Evolutionary conservation across 2,888 invertebrate species (phyloP), one percentile per base, ranked within the genome.

Genomic region (Stenoptilia bipunctidactyla): DNA sequence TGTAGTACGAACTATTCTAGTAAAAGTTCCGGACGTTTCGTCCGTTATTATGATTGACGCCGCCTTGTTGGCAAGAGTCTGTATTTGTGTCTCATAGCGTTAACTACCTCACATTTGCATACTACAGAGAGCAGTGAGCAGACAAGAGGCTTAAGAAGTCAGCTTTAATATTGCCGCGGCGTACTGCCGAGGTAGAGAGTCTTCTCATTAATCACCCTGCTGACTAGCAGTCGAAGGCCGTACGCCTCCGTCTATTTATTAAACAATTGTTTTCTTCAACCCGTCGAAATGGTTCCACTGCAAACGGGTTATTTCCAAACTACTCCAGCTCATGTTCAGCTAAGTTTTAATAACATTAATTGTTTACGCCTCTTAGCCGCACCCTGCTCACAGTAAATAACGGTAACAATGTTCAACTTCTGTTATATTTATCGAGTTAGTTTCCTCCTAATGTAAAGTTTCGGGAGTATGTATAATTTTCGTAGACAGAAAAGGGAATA

Each of bases 231-330:
- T 77, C 73, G 68, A 61, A 66, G 66, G 61, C 70, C 58, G 59
- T 57, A 58, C 66, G 61, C 67, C 69, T 64, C 66, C 70, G 66
- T 65, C 71, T 73, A 67, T 73, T 76, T 75, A 75, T 70, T 72
- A 72, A 66, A 68, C 72, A 77, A 79, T 77, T 77, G 77, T 74
- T 79, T 75, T 75, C 72, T 74, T 72, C 67, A 66, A 64, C 69
- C 48, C 66, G 58, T 61, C 61, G 61, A 58, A 63, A 63, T 58
- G 63, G 60, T 65, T 64, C 34, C 14, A 5, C 14, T 50, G 50
- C 58, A 55, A 55, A 55, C 62, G 60, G 58, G 59, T 61, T 65
- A 61, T 62, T 67, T 66, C 61, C 57, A 60, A 66, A 63, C 64
- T 62, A 59, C 58, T 53, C 55, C 8, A 53, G 58, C 62, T 60